These are phyloP conservation scores for Stenodema calcarata DNA, from an alignment of 2,888 invertebrate species.

Conservation along the genomic window DNA sequence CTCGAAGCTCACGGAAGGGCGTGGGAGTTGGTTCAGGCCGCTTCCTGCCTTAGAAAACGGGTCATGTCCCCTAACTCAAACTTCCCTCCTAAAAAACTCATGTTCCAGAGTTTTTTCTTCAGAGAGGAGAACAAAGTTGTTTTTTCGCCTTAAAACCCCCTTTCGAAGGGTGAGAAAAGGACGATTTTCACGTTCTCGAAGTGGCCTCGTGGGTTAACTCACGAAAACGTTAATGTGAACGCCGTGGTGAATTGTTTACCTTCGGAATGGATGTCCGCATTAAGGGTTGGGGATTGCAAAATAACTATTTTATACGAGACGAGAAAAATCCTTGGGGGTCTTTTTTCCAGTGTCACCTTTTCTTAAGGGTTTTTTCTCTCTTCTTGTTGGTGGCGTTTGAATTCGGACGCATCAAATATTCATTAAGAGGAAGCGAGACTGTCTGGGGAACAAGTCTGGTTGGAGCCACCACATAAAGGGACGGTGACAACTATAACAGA, in stretches of 20 bases:
- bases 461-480: neutral
- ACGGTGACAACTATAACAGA: neutral
- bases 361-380: neutral
- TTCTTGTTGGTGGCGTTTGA: no score
- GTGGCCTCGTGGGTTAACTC: no score
- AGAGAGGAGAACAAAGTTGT: no score
- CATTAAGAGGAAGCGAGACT: neutral
- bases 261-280: neutral
- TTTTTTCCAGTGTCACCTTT: neutral
- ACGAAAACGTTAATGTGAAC: neutral
- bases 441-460: no score
- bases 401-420: constrained; percentile 15
- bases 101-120: no score
- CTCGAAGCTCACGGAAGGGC: neutral
- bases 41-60: neutral
- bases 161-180: no score
- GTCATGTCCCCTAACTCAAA: neutral
- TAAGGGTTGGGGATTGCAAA: neutral
- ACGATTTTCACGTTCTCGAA: no score
- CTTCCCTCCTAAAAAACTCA: neutral
- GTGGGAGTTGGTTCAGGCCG: neutral
- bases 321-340: neutral
- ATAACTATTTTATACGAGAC: neutral
- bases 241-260: neutral
- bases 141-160: no score